A percentile compares a stretch with the other conserved stretches of the same genome.
Evolutionary conservation across 2,797 vertebrate genomes (phyloP).

Genomic region (Hypotaenidia philippensis): DNA sequence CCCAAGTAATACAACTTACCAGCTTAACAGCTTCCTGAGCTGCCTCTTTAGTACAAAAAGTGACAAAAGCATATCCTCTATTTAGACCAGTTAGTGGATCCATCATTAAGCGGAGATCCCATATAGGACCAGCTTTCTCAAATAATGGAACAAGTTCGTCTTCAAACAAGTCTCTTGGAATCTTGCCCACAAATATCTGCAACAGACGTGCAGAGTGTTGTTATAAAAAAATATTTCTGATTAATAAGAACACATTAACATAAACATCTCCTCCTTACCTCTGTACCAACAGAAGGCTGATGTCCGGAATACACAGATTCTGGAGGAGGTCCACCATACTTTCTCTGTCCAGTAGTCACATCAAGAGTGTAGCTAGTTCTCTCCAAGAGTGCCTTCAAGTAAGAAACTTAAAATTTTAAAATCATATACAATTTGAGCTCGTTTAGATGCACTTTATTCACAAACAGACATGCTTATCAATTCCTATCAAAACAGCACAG

Average conservation of each 20-base stretch:
- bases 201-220: constrained; percentile 27
- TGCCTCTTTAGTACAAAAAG: constrained; percentile 99
- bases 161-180: constrained; percentile 98
- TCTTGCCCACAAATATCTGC: constrained; percentile 99
- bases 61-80: constrained; percentile 99
- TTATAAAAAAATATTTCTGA: constrained; percentile 17
- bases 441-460: background rate
- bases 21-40: constrained; percentile 98
- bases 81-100: constrained; percentile 98
- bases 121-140: constrained; percentile 98
- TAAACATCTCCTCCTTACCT: constrained; percentile 83
- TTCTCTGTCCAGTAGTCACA: constrained; percentile 96
- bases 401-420: constrained; percentile 33
- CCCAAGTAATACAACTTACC: constrained; percentile 80
- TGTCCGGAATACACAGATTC: constrained; percentile 89
- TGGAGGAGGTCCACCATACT: constrained; percentile 95
- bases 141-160: constrained; percentile 98
- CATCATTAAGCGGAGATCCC: constrained; percentile 99
- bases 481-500: background rate
- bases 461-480: background rate
- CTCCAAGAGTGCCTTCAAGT: constrained; percentile 90
- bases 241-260: background rate
- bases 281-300: constrained; percentile 93
- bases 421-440: background rate
- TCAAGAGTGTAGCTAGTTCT: constrained; percentile 95